These are phyloP conservation scores for Willisornis vidua DNA, from an alignment of 2,113 vertebrate species.

Conservation along the genomic window DNA sequence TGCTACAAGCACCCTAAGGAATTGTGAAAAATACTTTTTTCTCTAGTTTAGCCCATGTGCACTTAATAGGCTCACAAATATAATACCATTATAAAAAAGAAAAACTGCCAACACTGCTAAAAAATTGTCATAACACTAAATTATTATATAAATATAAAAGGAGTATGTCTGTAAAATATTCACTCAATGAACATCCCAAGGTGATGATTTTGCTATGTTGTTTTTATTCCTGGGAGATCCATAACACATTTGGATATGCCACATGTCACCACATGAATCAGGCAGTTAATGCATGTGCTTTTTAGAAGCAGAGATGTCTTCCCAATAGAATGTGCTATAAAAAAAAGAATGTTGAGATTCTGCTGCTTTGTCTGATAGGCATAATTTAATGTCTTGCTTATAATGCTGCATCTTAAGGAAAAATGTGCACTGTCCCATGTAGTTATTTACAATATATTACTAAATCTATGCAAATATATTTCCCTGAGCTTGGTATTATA, in stretches of 20 bases:
- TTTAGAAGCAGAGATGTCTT: slow-evolving; percentile 80
- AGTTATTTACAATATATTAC: slow-evolving; percentile 82
- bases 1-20: slow-evolving; percentile 80
- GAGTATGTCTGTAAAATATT: slow-evolving; percentile 89
- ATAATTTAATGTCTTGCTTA: slow-evolving; percentile 84
- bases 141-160: slow-evolving; percentile 91
- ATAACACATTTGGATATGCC: slow-evolving; percentile 85
- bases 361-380: slow-evolving; percentile 83
- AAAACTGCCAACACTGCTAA: slow-evolving; percentile 86
- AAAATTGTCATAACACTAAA: slow-evolving; percentile 89
- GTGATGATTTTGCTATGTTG: slow-evolving; percentile 85
- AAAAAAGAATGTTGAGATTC: slow-evolving; percentile 77
- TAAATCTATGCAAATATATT: slow-evolving; percentile 85
- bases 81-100: slow-evolving; percentile 88
- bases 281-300: slow-evolving; percentile 82
- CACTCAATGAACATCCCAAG: slow-evolving; percentile 87
- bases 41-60: slow-evolving; percentile 84
- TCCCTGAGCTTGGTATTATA: slow-evolving; percentile 75
- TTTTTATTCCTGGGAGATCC: slow-evolving; percentile 86
- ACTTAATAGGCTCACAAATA: slow-evolving; percentile 88
- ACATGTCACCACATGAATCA: slow-evolving; percentile 86
- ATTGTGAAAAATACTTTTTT: slow-evolving; percentile 88
- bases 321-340: slow-evolving; percentile 81
- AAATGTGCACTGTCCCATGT: slow-evolving; percentile 77
- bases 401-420: slow-evolving; percentile 83